Conservation (phyloP, 2,888 invertebrate species). For the Argyra leucocephala region DNA sequence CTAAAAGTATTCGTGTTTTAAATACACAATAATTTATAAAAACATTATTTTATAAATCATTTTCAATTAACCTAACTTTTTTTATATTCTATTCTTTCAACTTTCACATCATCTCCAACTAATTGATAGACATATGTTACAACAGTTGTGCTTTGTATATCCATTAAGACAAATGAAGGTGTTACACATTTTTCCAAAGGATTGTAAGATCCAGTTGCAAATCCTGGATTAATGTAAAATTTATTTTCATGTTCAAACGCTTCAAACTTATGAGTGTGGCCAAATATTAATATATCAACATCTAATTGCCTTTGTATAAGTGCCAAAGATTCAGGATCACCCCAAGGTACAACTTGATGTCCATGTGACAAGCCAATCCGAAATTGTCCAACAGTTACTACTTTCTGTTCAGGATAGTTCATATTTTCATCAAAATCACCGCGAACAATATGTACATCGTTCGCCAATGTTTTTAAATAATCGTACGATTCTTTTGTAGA, state of each 20-base stretch:
- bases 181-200: constrained; percentile 83
- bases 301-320: constrained; percentile 92
- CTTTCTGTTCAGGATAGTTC: constrained; percentile 94
- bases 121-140: constrained; percentile 98
- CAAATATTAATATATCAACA: constrained; percentile 96
- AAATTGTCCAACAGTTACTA: constrained; percentile 97
- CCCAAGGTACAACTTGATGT: constrained; percentile 95
- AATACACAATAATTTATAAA: too few species aligned
- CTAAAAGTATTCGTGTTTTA: too few species aligned
- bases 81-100: constrained; percentile 94
- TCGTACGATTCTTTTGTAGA: constrained; percentile 97
- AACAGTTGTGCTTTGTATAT: constrained; percentile 95
- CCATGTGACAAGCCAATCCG: constrained; percentile 96
- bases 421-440: constrained; percentile 97
- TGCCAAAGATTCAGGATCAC: constrained; percentile 86
- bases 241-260: constrained; percentile 97
- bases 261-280: constrained; percentile 97
- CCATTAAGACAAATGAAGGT: constrained; percentile 97
- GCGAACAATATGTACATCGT: constrained; percentile 96
- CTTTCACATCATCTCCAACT: constrained; percentile 96
- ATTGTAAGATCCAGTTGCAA: constrained; percentile 96
- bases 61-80: constrained; percentile 53
- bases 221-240: constrained; percentile 98
- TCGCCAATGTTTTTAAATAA: constrained; percentile 95
- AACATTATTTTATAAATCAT: too few species aligned